Evolutionary conservation across 2,888 invertebrate species (phyloP).

Genomic region (Pachycephus smyrnensis): DNA sequence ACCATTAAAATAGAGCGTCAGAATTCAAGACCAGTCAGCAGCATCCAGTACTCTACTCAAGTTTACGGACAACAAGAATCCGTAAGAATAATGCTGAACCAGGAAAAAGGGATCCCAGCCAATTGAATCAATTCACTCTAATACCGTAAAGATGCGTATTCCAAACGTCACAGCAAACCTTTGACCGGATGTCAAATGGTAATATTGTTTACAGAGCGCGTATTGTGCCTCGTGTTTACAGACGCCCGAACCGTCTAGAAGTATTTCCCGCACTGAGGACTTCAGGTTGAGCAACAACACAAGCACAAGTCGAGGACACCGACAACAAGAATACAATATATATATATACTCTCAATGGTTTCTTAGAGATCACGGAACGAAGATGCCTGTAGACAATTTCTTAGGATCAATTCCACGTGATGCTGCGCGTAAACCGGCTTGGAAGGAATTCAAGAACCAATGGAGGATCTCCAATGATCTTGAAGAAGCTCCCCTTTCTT

Average conservation of each 20-base stretch:
- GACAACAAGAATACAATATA: neutral
- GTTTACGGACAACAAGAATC: neutral
- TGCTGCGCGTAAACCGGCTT: neutral
- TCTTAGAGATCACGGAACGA: neutral
- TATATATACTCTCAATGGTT: neutral
- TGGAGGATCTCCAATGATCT: neutral
- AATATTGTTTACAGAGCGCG: slow-evolving; percentile 9
- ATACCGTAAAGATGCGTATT: neutral
- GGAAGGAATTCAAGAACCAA: neutral
- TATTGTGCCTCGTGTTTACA: slow-evolving; percentile 8
- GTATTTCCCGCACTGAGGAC: slow-evolving; percentile 55
- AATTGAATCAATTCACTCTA: neutral
- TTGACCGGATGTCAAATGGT: neutral
- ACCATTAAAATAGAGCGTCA: neutral
- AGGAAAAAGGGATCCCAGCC: neutral
- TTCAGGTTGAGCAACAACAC: slow-evolving; percentile 40
- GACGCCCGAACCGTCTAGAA: slow-evolving; percentile 53
- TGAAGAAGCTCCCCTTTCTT: neutral
- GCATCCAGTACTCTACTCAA: neutral
- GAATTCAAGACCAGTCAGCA: neutral
- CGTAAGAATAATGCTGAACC: neutral
- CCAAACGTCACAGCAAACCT: neutral
- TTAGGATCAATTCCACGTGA: neutral
- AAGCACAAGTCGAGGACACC: neutral
- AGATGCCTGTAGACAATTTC: neutral